A percentile compares a stretch with the other conserved stretches of the same genome.
Conservation (phyloP, 2,113 vertebrate genomes). For the Hipposideros armiger region DNA sequence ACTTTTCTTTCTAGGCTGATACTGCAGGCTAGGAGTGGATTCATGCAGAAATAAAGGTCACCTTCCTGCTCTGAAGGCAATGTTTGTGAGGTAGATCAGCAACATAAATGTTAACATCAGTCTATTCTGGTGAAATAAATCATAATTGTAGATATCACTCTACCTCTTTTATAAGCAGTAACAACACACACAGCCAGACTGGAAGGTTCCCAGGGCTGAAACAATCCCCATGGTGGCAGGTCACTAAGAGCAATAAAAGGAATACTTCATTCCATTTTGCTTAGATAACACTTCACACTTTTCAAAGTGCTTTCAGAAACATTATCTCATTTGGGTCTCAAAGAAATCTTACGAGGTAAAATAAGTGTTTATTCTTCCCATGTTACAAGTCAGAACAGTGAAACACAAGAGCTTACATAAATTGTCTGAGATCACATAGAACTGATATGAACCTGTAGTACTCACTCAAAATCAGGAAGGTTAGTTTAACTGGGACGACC, state of each 20-base stretch:
- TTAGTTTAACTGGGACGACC: not conserved
- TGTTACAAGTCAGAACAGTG: not conserved
- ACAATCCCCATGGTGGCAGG: not conserved
- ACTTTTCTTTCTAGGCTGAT: not conserved
- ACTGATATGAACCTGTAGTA: not conserved
- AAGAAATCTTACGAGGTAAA: not conserved
- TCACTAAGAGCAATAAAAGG: not conserved
- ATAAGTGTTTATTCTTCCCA: not conserved
- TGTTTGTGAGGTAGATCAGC: not conserved
- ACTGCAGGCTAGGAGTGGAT: not conserved
- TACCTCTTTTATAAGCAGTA: slow-evolving; percentile 16
- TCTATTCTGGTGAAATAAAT: slow-evolving; percentile 48
- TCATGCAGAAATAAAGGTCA: slow-evolving; percentile 35
- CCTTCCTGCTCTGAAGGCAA: slow-evolving; percentile 18
- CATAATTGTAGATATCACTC: not conserved
- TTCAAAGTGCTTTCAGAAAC: not conserved
- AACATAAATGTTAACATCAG: not conserved
- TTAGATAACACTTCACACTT: not conserved
- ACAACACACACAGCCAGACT: slow-evolving; percentile 4
- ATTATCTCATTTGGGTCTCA: not conserved
- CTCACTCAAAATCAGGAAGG: not conserved
- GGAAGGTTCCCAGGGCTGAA: not conserved
- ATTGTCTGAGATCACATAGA: not conserved
- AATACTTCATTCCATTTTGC: not conserved
- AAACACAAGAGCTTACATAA: not conserved